These are phyloP conservation scores for Anastrepha obliqua DNA, from an alignment of 1,140 invertebrate species.

Conservation along the genomic window DNA sequence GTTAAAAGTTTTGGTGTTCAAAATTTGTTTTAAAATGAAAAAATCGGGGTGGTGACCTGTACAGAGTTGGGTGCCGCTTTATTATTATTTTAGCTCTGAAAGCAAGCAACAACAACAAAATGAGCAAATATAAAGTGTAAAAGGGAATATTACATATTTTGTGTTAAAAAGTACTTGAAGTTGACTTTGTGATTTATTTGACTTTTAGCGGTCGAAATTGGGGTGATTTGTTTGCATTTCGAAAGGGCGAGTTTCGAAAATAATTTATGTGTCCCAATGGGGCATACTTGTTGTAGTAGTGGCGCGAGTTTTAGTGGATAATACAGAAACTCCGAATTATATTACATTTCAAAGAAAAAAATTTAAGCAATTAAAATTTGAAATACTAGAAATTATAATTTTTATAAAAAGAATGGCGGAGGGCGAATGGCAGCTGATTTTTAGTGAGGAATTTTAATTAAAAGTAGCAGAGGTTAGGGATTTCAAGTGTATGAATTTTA, in stretches of 20 bases:
- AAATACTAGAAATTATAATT: too few relatives aligned
- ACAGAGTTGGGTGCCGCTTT: not conserved
- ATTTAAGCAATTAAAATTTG: too few relatives aligned
- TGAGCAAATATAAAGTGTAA: not conserved
- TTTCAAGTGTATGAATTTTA: too few relatives aligned
- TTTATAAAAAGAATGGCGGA: too few relatives aligned
- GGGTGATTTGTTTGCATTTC: not conserved
- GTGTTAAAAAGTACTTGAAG: not conserved
- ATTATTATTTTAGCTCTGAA: not conserved
- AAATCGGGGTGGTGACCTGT: not conserved
- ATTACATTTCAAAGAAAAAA: too few relatives aligned
- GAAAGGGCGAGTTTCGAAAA: not conserved
- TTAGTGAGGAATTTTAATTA: too few relatives aligned
- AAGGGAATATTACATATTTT: constrained; percentile 16
- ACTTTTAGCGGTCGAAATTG: not conserved
- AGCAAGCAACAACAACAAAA: not conserved
- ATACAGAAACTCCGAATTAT: too few relatives aligned
- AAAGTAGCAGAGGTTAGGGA: too few relatives aligned
- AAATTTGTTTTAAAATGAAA: constrained; percentile 13
- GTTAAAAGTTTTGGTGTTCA: constrained; percentile 16
- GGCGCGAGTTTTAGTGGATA: too few relatives aligned
- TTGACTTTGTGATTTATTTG: constrained; percentile 43
- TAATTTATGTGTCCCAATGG: not conserved
- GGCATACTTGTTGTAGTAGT: not conserved
- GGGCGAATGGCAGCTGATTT: too few relatives aligned